Conservation (phyloP, 1,140 invertebrate species). For the Anoplolepis gracilipes region DNA sequence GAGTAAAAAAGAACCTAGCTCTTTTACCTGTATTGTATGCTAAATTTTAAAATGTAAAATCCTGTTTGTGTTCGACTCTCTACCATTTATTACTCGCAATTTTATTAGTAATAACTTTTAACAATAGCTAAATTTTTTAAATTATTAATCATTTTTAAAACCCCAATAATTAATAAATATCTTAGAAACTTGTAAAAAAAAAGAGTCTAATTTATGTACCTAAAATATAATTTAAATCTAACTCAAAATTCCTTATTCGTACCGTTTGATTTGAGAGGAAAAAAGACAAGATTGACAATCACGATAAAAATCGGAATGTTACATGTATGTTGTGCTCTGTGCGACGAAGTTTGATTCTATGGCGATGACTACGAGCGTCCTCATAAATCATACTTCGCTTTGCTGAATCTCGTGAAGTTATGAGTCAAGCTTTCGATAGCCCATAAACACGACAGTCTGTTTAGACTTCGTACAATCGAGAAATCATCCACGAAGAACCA, state of each 20-base stretch:
- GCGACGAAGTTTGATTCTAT: slow-evolving; percentile 52
- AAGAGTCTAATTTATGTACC: no score
- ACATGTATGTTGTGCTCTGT: slow-evolving; percentile 28
- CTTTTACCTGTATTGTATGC: background rate
- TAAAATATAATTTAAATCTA: background rate
- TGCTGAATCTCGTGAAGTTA: slow-evolving; percentile 35
- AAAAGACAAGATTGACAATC: background rate
- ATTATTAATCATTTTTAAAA: background rate
- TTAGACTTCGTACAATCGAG: slow-evolving; percentile 47
- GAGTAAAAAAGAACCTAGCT: background rate
- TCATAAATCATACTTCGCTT: slow-evolving; percentile 58
- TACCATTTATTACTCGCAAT: background rate
- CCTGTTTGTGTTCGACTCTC: background rate
- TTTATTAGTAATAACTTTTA: background rate
- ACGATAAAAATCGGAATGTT: slow-evolving; percentile 42
- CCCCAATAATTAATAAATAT: background rate
- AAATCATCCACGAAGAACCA: slow-evolving; percentile 18
- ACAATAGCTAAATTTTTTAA: background rate
- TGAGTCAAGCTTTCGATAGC: slow-evolving; percentile 40
- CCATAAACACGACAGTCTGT: slow-evolving; percentile 47
- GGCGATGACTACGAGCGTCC: slow-evolving; percentile 39
- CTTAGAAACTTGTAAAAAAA: background rate
- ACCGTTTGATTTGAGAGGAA: background rate
- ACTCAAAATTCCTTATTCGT: background rate
- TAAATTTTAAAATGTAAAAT: background rate